Evolutionary conservation across 2,797 vertebrate species (phyloP), one percentile per base, ranked within the genome.

Genomic region (Xenopus petersii): DNA sequence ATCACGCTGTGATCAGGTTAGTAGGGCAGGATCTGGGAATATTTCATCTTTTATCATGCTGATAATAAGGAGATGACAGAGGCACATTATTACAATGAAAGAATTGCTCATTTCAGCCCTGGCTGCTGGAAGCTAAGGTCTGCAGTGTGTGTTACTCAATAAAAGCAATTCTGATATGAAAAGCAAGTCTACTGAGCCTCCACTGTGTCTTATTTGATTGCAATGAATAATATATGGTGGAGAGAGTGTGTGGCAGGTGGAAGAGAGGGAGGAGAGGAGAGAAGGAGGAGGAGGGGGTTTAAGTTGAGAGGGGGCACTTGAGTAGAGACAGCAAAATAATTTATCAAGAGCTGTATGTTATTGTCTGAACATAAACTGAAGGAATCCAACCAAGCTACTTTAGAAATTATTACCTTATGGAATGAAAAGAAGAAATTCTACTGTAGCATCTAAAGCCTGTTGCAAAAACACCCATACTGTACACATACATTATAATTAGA

Each of bases 11-110:
- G 97, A 99, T 99, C 96, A 98, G 96, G 96, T 99, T 98, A 99
- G 97, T 95, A 98, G 96, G 97, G 95, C 96, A 98, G 96, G 94
- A 94, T 95, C 95, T 92, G 94, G 95, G 96, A 98, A 99, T 98
- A 99, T 98, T 98, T 99, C 97, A 98, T 99, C 96, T 97, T 99
- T 98, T 98, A 98, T 99, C 96, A 98, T 93, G 94, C 94, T 95
- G 96, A 98, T 99, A 99, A 99, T 99, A 96, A 95, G 97, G 93
- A 95, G 96, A 96, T 99, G 97, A 98, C 96, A 98, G 95, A 96
- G 91, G 94, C 94, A 92, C 93, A 96, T 98, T 98, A 99, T 99
- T 98, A 98, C 96, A 98, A 98, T 98, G 95, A 98, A 95, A 95
- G 95, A 97, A 96, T 96, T 98, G 96, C 94, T 99, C 96, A 98